These are phyloP conservation scores for Misgurnus anguillicaudatus DNA, from an alignment of 2,113 vertebrate genomes.

Conservation along the genomic window DNA sequence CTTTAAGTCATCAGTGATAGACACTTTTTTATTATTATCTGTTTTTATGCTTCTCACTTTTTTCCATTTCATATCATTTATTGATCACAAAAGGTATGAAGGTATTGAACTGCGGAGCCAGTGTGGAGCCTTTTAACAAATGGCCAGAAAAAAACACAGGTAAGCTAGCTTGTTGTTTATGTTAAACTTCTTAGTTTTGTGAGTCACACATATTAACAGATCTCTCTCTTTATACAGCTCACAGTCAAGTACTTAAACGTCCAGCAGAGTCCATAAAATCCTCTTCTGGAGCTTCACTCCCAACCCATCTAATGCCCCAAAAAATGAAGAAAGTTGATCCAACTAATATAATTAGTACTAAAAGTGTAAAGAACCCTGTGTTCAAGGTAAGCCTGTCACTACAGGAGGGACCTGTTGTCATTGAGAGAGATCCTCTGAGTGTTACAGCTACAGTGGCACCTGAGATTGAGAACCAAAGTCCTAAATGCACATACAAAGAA, in stretches of 20 bases:
- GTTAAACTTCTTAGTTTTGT: not conserved
- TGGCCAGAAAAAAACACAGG: not conserved
- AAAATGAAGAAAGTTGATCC: not conserved
- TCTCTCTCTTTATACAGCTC: slow-evolving; percentile 2
- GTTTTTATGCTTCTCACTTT: not conserved
- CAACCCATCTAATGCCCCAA: not conserved
- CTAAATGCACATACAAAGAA: not conserved
- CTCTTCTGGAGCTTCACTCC: not conserved
- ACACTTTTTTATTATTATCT: not conserved
- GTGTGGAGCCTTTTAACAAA: not conserved
- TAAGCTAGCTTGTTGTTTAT: not conserved
- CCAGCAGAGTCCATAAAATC: not conserved
- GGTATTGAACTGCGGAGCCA: slow-evolving; percentile 48
- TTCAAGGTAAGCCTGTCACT: slow-evolving; percentile 69
- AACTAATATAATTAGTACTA: not conserved
- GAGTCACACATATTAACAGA: not conserved
- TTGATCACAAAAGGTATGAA: slow-evolving; percentile 57
- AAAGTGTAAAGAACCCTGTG: slow-evolving; percentile 42
- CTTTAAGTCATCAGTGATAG: not conserved
- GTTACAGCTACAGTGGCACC: slow-evolving; percentile 17
- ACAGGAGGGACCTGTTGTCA: slow-evolving; percentile 53
- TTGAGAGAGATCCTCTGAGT: slow-evolving; percentile 59
- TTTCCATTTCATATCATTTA: not conserved
- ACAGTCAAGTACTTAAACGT: not conserved
- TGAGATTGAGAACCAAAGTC: slow-evolving; percentile 22